phyloP scores from a whole-genome alignment of 2,888 invertebrate species.

The Mamestra brassicae region DNA sequence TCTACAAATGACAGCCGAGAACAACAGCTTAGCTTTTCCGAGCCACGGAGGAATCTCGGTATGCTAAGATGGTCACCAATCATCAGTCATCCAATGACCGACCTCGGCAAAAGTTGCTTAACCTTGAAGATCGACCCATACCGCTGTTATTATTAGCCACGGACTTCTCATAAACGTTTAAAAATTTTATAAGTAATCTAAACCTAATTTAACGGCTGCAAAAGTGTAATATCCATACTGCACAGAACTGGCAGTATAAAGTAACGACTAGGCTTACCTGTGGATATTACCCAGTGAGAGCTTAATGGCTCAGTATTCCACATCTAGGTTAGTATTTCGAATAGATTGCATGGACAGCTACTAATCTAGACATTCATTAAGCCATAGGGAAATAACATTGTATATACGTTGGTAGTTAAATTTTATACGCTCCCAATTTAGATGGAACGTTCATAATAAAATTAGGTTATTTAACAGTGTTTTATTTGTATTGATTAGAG shows the following conservation, averaged over 20 bases:
- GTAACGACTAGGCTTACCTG: constrained; percentile 54
- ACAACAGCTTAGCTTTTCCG: too few relatives aligned
- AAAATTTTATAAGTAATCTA: neutral
- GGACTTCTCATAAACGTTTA: neutral
- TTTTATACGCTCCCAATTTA: constrained; percentile 24
- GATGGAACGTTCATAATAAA: neutral
- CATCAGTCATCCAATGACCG: too few relatives aligned
- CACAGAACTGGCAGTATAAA: constrained; percentile 41
- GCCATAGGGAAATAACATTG: constrained; percentile 44
- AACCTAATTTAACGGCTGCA: neutral
- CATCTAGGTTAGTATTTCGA: constrained; percentile 45
- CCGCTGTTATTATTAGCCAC: too few relatives aligned
- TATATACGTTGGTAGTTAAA: constrained; percentile 17
- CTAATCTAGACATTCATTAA: constrained; percentile 49
- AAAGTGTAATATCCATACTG: constrained; percentile 31
- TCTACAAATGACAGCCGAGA: too few relatives aligned
- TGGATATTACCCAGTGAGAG: constrained; percentile 42
- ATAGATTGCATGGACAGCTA: constrained; percentile 55
- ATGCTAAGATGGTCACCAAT: too few relatives aligned
- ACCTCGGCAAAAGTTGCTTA: too few relatives aligned
- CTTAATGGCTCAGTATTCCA: constrained; percentile 50
- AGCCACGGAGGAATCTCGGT: too few relatives aligned
- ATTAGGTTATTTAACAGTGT: neutral
- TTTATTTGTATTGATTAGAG: neutral
- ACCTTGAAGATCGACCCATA: too few relatives aligned